Evolutionary conservation across 2,797 vertebrate species (phyloP).

Genomic region (Gymnoscopelus microlampas): DNA sequence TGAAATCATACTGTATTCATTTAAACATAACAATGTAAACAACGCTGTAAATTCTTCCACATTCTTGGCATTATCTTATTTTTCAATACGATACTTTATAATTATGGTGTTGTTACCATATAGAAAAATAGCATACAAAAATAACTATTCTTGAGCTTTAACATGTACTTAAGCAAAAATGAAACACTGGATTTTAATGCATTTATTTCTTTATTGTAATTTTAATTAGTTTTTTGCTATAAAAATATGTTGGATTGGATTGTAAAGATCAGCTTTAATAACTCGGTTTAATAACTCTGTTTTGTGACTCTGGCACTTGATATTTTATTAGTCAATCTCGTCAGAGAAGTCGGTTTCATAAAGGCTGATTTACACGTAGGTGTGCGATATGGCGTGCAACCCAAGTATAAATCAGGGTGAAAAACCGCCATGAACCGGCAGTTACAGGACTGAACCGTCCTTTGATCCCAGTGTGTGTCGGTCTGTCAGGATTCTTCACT

Average conservation of each 20-base stretch:
- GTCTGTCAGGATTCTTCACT: conserved; percentile 79
- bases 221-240: neutral
- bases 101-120: neutral
- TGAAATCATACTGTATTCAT: too few species aligned
- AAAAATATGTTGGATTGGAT: too few species aligned
- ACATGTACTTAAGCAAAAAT: neutral
- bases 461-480: conserved; percentile 18
- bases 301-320: conserved; percentile 13
- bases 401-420: neutral
- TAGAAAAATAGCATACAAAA: neutral
- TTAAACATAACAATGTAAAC: too few species aligned
- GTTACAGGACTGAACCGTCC: conserved; percentile 1
- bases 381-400: too few species aligned
- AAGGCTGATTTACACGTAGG: neutral
- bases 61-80: neutral
- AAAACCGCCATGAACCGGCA: neutral
- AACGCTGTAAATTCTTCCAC: neutral
- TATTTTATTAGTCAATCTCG: too few species aligned
- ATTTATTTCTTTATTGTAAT: neutral
- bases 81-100: neutral
- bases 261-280: too few species aligned
- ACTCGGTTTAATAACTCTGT: neutral
- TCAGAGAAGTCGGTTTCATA: neutral
- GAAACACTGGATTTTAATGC: neutral
- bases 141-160: neutral